A percentile compares a stretch with the other conserved stretches of the same genome.
These are phyloP conservation scores for Cydia pomonella DNA, from an alignment of 1,140 invertebrate species.

Conservation along the genomic window DNA sequence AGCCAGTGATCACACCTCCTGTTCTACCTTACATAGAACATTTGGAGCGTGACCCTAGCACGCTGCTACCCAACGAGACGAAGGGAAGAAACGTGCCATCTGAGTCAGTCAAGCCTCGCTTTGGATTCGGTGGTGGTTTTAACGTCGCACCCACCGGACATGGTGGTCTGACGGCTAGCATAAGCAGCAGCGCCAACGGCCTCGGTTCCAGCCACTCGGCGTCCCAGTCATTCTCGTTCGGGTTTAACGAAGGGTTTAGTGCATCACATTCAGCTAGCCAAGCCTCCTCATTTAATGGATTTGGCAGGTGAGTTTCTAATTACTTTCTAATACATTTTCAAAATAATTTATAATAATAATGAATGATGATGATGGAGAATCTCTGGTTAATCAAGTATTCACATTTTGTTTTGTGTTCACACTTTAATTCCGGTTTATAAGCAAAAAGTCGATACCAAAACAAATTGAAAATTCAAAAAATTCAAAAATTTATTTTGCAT, in stretches of 20 bases:
- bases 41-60: conserved; percentile 72
- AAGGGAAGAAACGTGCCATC: conserved; percentile 34
- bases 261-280: conserved; percentile 73
- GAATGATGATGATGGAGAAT: no score
- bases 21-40: conserved; percentile 71
- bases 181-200: conserved; percentile 67
- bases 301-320: conserved; percentile 61
- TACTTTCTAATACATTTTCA: no score
- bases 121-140: conserved; percentile 60
- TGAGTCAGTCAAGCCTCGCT: conserved; percentile 54
- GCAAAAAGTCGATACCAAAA: no score
- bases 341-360: no score
- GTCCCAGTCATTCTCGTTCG: conserved; percentile 72
- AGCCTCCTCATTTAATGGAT: conserved; percentile 70
- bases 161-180: conserved; percentile 64
- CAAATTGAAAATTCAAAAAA: no score
- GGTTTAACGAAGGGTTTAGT: conserved; percentile 74
- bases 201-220: conserved; percentile 66
- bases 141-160: conserved; percentile 62
- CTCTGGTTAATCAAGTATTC: no score
- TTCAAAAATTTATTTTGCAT: no score
- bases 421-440: no score
- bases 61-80: conserved; percentile 58
- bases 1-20: conserved; percentile 70
- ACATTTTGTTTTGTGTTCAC: no score